These are phyloP conservation scores for Cerastis leucographa DNA, from an alignment of 2,888 invertebrate species.

Conservation along the genomic window DNA sequence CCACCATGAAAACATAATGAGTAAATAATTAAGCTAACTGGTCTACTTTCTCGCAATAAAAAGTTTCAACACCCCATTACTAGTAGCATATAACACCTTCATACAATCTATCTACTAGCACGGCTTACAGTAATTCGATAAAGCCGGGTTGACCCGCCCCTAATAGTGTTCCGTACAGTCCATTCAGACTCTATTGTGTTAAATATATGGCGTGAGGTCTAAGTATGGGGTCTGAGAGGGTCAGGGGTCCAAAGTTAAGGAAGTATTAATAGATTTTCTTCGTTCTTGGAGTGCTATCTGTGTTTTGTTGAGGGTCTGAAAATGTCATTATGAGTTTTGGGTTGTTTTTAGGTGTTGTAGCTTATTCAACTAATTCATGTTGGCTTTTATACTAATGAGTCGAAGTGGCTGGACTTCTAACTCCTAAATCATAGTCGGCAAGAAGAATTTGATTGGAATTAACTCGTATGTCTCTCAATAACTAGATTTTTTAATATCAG, in stretches of 20 bases:
- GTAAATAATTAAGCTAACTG: not conserved
- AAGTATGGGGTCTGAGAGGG: slow-evolving; percentile 14
- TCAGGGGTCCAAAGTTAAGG: slow-evolving; percentile 11
- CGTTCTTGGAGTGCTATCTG: not conserved
- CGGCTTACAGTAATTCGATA: slow-evolving; percentile 57
- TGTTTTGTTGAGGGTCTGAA: not conserved
- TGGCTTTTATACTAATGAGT: not conserved
- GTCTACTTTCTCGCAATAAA: not conserved
- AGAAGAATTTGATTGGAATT: not conserved
- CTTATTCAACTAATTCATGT: too few species aligned
- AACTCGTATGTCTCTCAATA: not conserved
- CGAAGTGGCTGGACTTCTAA: not conserved
- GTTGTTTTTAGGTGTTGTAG: not conserved
- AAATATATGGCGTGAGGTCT: slow-evolving; percentile 33
- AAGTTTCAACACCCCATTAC: not conserved
- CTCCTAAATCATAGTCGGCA: not conserved
- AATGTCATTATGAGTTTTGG: not conserved
- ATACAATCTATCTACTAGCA: not conserved
- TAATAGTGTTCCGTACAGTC: slow-evolving; percentile 54
- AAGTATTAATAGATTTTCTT: slow-evolving; percentile 23
- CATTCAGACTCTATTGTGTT: slow-evolving; percentile 62
- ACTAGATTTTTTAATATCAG: not conserved
- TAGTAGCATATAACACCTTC: not conserved
- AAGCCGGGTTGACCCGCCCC: slow-evolving; percentile 36
- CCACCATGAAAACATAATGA: not conserved